phyloP scores from a whole-genome alignment of 2,113 vertebrate genomes.

The Columba janthina region DNA sequence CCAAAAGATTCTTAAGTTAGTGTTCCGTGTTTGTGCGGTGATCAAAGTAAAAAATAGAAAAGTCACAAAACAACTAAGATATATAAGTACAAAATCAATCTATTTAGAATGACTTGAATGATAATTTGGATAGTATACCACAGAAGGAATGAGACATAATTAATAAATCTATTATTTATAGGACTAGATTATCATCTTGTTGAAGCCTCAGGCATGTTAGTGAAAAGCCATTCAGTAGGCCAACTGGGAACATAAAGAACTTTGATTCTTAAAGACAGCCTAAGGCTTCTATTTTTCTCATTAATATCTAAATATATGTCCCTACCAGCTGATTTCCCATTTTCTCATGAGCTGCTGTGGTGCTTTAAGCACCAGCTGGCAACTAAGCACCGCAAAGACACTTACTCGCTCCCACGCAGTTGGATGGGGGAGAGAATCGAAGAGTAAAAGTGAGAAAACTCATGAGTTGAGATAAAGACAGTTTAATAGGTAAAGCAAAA shows the following conservation, averaged over 20 bases:
- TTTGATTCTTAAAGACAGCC: neutral
- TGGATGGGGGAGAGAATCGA: no score
- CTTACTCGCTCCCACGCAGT: no score
- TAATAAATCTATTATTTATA: neutral
- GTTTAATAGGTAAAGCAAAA: no score
- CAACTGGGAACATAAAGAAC: neutral
- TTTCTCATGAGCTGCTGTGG: no score
- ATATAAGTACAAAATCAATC: neutral
- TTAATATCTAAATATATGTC: neutral
- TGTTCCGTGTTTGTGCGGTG: accelerated
- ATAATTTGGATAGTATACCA: neutral
- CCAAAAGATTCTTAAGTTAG: neutral
- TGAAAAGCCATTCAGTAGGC: neutral
- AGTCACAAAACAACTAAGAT: neutral
- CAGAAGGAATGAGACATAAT: neutral
- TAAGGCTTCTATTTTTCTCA: neutral
- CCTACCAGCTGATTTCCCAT: neutral
- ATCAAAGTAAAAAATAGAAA: neutral
- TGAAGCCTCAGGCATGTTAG: neutral
- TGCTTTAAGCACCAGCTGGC: no score
- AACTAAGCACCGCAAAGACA: no score
- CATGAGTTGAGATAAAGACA: no score
- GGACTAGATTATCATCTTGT: neutral
- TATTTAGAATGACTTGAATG: neutral
- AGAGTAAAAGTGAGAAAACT: no score